These are phyloP conservation scores for Drosophila testacea DNA, from an alignment of 2,888 invertebrate genomes.

Conservation along the genomic window DNA sequence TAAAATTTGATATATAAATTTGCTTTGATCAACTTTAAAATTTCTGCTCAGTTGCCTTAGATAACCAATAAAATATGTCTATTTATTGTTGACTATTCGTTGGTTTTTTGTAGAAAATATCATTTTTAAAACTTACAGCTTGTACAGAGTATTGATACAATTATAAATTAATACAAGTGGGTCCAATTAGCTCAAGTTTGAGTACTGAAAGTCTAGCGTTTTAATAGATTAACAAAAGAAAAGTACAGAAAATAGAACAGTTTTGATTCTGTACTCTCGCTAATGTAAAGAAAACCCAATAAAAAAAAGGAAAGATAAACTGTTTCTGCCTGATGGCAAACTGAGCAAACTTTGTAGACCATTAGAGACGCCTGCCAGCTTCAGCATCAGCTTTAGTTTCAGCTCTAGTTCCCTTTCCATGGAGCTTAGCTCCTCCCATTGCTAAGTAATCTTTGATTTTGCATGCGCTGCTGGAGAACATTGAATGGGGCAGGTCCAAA, in stretches of 20 bases:
- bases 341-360: slow-evolving; percentile 58
- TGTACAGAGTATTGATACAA: too few relatives aligned
- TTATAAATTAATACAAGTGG: neutral
- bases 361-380: slow-evolving; percentile 39
- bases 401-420: neutral
- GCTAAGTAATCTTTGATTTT: slow-evolving; percentile 71
- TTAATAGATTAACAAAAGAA: slow-evolving; percentile 5
- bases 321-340: slow-evolving; percentile 47
- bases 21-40: neutral
- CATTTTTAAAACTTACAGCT: neutral
- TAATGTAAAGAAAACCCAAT: slow-evolving; percentile 13
- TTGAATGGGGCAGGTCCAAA: slow-evolving; percentile 29
- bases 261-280: slow-evolving; percentile 11
- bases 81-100: neutral
- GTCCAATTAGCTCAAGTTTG: slow-evolving; percentile 12
- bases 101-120: slow-evolving; percentile 15
- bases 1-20: neutral
- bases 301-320: slow-evolving; percentile 11
- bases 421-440: neutral
- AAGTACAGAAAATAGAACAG: neutral
- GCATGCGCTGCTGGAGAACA: slow-evolving; percentile 52
- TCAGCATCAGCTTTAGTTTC: slow-evolving; percentile 1
- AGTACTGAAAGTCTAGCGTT: neutral
- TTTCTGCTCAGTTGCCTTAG: too few relatives aligned
- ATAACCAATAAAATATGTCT: neutral